phyloP scores from a whole-genome alignment of 2,113 vertebrate species.

The Caranx melampygus region DNA sequence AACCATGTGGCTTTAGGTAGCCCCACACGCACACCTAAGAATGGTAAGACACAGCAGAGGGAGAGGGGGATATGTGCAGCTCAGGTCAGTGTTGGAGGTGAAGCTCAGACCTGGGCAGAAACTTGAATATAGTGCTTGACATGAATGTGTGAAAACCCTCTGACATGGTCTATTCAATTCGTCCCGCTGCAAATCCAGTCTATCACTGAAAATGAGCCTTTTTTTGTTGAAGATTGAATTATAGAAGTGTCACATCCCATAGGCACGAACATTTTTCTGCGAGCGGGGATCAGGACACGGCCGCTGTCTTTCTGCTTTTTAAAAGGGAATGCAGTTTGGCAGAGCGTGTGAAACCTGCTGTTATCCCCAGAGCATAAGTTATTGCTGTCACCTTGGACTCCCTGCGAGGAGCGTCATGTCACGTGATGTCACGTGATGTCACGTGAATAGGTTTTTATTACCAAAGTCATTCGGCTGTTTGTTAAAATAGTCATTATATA shows the following conservation, averaged over 20 bases:
- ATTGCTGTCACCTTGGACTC: slow-evolving; percentile 25
- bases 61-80: slow-evolving; percentile 11
- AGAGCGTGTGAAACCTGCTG: slow-evolving; percentile 16
- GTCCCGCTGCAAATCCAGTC: slow-evolving; percentile 30
- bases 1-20: slow-evolving; percentile 95
- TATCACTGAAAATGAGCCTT: slow-evolving; percentile 31
- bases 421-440: slow-evolving; percentile 15
- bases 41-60: slow-evolving; percentile 87
- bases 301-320: slow-evolving; percentile 7
- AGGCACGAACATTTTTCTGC: slow-evolving; percentile 37
- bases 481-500: slow-evolving; percentile 15
- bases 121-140: slow-evolving; percentile 26
- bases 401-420: slow-evolving; percentile 10
- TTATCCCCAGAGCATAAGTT: slow-evolving; percentile 35
- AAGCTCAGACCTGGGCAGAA: neutral
- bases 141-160: slow-evolving; percentile 19
- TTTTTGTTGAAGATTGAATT: slow-evolving; percentile 51
- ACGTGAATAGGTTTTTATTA: slow-evolving; percentile 24
- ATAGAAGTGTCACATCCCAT: slow-evolving; percentile 47
- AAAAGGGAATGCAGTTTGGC: slow-evolving; percentile 46
- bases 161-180: slow-evolving; percentile 46
- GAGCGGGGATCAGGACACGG: neutral
- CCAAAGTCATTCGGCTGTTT: slow-evolving; percentile 46
- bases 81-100: slow-evolving; percentile 26
- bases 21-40: slow-evolving; percentile 94